phyloP scores from a whole-genome alignment of 2,113 vertebrate species.

The Loxodonta africana region DNA sequence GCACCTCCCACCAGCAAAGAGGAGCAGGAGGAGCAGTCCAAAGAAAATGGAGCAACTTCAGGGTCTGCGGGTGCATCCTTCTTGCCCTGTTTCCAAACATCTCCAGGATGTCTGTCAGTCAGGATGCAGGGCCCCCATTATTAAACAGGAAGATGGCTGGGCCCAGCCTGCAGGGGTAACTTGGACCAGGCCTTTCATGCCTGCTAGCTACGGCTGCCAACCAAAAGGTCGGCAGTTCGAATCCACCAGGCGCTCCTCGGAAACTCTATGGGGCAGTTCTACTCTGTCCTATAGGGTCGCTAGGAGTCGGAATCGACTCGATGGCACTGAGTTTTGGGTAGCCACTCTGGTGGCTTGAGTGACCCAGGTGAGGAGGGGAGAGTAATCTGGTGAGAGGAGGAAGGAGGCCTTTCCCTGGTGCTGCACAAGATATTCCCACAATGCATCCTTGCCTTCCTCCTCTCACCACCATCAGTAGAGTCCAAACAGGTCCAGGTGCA shows the following conservation, averaged over 20 bases:
- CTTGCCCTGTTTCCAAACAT: not conserved
- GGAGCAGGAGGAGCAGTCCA: not conserved
- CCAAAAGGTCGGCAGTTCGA: no score
- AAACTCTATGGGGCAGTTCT: no score
- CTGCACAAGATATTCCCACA: no score
- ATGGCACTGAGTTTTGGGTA: no score
- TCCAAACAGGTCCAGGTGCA: not conserved
- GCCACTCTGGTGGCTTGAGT: not conserved
- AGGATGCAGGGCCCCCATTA: not conserved
- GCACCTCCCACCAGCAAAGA: no score
- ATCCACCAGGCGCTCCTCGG: no score
- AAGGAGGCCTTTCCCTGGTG: not conserved
- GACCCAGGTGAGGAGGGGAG: no score
- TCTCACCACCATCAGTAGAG: no score
- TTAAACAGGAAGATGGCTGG: not conserved
- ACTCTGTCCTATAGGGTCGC: no score
- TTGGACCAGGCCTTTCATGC: no score
- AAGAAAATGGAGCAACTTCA: not conserved
- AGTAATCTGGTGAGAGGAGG: not conserved
- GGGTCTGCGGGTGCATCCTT: not conserved
- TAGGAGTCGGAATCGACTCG: no score
- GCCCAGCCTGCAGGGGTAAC: not conserved
- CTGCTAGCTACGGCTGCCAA: no score
- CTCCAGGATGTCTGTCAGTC: not conserved
- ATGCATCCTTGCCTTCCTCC: not conserved